Conservation (phyloP, 2,797 vertebrate species). For the Sciaenops ocellatus region DNA sequence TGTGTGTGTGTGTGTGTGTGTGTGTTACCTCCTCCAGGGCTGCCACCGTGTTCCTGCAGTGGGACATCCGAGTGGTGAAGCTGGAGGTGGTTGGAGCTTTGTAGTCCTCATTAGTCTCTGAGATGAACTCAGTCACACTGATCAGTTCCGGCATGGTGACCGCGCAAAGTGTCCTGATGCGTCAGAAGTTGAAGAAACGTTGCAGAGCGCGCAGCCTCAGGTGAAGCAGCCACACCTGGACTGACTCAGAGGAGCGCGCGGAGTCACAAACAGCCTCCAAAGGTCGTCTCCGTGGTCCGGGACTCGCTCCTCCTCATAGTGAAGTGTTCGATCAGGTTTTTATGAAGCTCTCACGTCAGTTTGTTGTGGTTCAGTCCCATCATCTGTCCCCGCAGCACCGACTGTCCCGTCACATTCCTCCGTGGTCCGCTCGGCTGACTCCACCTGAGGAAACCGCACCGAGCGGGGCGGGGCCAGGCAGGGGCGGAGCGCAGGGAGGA, state of each 20-base stretch:
- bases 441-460: slow-evolving; percentile 40
- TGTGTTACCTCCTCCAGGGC: slow-evolving; percentile 92
- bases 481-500: neutral
- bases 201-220: neutral
- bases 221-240: slow-evolving; percentile 46
- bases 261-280: neutral
- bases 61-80: slow-evolving; percentile 93
- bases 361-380: neutral
- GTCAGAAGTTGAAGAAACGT: neutral
- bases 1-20: neutral
- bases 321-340: neutral
- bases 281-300: slow-evolving; percentile 15
- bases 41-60: slow-evolving; percentile 92
- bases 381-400: neutral
- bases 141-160: slow-evolving; percentile 91
- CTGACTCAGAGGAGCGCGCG: neutral
- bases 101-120: slow-evolving; percentile 95
- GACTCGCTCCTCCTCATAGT: neutral
- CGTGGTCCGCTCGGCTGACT: slow-evolving; percentile 7
- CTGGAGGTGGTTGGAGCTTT: slow-evolving; percentile 95
- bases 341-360: no score
- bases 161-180: neutral
- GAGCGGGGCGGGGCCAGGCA: slow-evolving; percentile 29
- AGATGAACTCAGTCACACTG: slow-evolving; percentile 91
- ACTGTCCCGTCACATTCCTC: slow-evolving; percentile 16